These are phyloP conservation scores for Poeciliopsis paucimaculata DNA, from an alignment of 2,797 vertebrate genomes.

Conservation along the genomic window DNA sequence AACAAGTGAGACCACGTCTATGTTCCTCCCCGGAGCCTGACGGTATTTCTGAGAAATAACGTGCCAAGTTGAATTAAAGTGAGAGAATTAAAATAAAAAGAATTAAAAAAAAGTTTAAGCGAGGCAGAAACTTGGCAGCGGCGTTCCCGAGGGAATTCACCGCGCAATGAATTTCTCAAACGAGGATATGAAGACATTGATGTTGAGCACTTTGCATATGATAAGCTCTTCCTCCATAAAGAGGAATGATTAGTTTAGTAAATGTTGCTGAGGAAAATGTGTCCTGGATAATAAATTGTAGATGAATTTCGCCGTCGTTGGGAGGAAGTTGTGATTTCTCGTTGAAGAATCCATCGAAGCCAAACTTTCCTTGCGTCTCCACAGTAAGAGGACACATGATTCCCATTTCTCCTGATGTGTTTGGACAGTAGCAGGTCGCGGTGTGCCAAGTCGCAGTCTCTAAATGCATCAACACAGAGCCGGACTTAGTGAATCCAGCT, in stretches of 20 bases:
- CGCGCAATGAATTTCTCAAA: conserved; percentile 78
- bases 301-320: conserved; percentile 50
- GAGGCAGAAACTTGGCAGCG: conserved; percentile 75
- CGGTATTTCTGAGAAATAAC: conserved; percentile 77
- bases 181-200: conserved; percentile 78
- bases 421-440: conserved; percentile 58
- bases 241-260: conserved; percentile 73
- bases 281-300: conserved; percentile 61
- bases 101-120: conserved; percentile 70
- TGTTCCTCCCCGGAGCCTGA: conserved; percentile 77
- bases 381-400: conserved; percentile 35
- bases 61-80: conserved; percentile 85
- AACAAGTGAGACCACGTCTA: conserved; percentile 83
- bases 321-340: conserved; percentile 53
- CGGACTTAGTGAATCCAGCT: conserved; percentile 62
- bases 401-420: conserved; percentile 46
- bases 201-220: conserved; percentile 78
- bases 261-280: conserved; percentile 61
- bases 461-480: conserved; percentile 50
- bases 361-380: conserved; percentile 31
- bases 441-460: conserved; percentile 42
- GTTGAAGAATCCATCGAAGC: conserved; percentile 22
- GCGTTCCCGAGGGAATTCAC: conserved; percentile 75
- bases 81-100: conserved; percentile 59
- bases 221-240: conserved; percentile 76